Evolutionary conservation across 2,113 vertebrate species (phyloP).

Genomic region (Fukomys damarensis): DNA sequence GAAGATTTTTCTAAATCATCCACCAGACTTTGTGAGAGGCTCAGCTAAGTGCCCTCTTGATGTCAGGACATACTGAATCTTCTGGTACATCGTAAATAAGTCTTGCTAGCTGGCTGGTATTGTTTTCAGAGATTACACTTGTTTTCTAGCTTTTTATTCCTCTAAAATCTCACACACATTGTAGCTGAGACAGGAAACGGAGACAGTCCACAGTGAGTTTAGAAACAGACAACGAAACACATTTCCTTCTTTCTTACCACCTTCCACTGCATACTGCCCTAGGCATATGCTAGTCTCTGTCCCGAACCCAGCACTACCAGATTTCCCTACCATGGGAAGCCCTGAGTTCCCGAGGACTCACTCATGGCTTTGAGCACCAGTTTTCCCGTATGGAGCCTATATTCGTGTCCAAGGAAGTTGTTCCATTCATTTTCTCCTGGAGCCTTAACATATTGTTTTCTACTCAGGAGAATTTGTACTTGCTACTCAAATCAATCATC

Average conservation of each 20-base stretch:
- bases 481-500: background rate
- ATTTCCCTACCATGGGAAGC: background rate
- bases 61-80: background rate
- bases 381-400: accelerated
- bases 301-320: background rate
- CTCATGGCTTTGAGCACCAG: background rate
- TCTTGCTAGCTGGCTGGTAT: background rate
- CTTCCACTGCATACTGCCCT: accelerated
- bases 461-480: background rate
- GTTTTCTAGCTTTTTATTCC: background rate
- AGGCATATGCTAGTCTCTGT: no score
- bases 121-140: background rate
- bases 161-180: background rate
- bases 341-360: background rate
- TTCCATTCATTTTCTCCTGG: background rate
- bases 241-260: background rate
- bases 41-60: background rate
- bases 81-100: background rate
- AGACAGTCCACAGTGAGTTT: background rate
- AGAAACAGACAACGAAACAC: background rate
- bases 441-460: background rate
- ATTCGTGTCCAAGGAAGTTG: background rate
- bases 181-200: background rate
- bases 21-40: background rate
- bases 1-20: background rate